phyloP scores from a whole-genome alignment of 2,113 vertebrate species.

The Synchiropus splendidus region DNA sequence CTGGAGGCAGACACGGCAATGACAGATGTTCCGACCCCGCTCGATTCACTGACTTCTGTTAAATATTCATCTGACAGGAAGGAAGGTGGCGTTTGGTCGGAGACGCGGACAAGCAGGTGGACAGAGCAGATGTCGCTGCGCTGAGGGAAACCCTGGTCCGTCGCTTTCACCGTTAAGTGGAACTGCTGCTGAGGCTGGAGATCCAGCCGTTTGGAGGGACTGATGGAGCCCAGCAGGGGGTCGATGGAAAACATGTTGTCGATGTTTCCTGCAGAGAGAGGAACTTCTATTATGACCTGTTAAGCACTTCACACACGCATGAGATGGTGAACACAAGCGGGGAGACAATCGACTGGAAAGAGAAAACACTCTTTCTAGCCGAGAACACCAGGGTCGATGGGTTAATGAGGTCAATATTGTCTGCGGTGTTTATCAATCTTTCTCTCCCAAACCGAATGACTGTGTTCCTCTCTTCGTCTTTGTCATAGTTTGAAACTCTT shows the following conservation, averaged over 20 bases:
- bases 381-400: too few species aligned
- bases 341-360: too few species aligned
- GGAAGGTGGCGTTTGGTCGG: conserved; percentile 75
- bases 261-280: conserved; percentile 73
- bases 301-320: neutral
- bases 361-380: too few species aligned
- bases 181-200: conserved; percentile 66
- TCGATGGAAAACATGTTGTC: conserved; percentile 78
- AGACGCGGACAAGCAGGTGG: conserved; percentile 67
- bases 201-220: conserved; percentile 66
- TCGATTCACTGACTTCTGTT: conserved; percentile 80
- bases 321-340: neutral
- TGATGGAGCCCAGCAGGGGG: conserved; percentile 72
- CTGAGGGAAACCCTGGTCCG: conserved; percentile 80
- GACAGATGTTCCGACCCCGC: conserved; percentile 68
- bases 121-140: conserved; percentile 75
- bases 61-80: conserved; percentile 80
- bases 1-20: conserved; percentile 73
- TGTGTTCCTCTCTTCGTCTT: too few species aligned
- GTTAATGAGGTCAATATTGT: too few species aligned
- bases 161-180: conserved; percentile 80
- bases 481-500: too few species aligned
- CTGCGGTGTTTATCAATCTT: too few species aligned
- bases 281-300: neutral
- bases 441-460: too few species aligned